phyloP scores from a whole-genome alignment of 2,888 invertebrate genomes.

The Epiblema foenella region DNA sequence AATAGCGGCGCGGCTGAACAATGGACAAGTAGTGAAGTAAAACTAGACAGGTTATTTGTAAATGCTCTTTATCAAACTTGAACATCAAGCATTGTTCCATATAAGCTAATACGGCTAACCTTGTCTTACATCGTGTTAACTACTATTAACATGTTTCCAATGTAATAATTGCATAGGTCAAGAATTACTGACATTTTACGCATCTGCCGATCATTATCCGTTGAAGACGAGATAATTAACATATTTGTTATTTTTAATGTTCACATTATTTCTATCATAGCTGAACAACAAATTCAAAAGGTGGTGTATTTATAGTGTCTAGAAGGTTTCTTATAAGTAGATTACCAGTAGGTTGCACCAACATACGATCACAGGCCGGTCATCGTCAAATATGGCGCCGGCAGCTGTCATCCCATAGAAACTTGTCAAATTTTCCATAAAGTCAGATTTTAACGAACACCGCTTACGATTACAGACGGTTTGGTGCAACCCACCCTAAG shows the following conservation, averaged over 20 bases:
- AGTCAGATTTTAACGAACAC: too few relatives aligned
- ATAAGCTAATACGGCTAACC: constrained; percentile 19
- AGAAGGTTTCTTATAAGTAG: too few relatives aligned
- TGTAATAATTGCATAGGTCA: constrained; percentile 19
- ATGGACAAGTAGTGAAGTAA: neutral
- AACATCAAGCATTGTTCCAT: constrained; percentile 32
- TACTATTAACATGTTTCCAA: constrained; percentile 8
- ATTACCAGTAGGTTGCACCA: neutral
- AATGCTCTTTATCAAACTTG: constrained; percentile 1
- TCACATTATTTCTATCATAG: neutral
- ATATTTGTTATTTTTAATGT: neutral
- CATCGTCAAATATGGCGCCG: too few relatives aligned
- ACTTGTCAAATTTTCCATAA: too few relatives aligned
- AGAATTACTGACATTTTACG: constrained; percentile 24
- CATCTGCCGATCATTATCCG: constrained; percentile 33
- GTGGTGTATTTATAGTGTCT: too few relatives aligned
- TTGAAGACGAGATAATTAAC: constrained; percentile 9
- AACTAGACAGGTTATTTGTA: neutral
- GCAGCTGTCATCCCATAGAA: too few relatives aligned
- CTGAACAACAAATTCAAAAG: too few relatives aligned
- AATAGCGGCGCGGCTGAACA: neutral
- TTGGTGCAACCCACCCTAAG: too few relatives aligned
- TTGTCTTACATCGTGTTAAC: constrained; percentile 14
- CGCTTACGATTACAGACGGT: too few relatives aligned
- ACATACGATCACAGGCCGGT: too few relatives aligned